Base-by-base conservation (phyloP, 2,888 invertebrate genomes). In the Magallana nippona region DNA sequence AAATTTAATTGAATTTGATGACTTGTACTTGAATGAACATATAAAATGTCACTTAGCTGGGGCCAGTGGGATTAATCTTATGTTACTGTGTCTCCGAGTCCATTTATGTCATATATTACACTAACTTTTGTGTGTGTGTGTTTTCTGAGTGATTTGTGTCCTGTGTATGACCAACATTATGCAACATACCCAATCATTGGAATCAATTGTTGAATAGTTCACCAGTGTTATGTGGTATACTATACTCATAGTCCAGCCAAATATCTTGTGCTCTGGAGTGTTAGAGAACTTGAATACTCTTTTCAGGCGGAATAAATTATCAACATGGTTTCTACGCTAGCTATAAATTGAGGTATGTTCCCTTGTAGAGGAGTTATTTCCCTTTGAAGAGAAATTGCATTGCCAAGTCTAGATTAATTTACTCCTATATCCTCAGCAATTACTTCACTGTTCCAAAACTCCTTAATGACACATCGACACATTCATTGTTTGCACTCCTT, bases 291-390 rank as follows among this genome's bases (percentile, higher is more conserved):
- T 27, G 15, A 77, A 27, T 22, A 71, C 27, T 82, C 63, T 82
- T 82, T 82, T 82, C 82, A 82, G 82, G 71, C 63, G 56, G 82
- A 82, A 82, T 82, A 82, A 82, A 56, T 63, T 60, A 55, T 71
- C 55, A 55, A 22, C 58, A 62, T 81, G 81, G 71, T 27, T 71
- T 71, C 63, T 60, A 71, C 55, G 82, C 82, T 82, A 82, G 82
- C 82, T 71, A 63, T 19, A 71, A 44, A 71, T 56, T 82, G 82
- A 82, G 82, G 82, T 82, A 82, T 56, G 82, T 82, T 71, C 1
- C 1, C 10, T 32, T 71, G 71, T 71, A 71, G 71, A 71, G 71
- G 71, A 71, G 27, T 71, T 71, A 27, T 71, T 71, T 15, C 71
- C 71, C 27, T 71, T 71, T 15, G 15, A 71, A 71, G 32, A 71